phyloP scores from a whole-genome alignment of 1,140 invertebrate genomes.

The Schlechtendalia chinensis region DNA sequence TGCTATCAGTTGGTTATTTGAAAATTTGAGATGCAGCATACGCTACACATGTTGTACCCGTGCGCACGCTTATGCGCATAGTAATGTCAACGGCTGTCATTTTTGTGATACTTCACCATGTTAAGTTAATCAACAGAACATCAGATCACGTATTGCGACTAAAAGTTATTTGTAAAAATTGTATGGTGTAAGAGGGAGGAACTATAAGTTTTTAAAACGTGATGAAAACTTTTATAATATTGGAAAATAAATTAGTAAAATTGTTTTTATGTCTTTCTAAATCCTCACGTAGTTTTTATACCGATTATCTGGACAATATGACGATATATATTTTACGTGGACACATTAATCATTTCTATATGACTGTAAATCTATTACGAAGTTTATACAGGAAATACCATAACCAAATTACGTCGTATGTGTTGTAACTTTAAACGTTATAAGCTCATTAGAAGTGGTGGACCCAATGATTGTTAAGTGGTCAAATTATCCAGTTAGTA shows the following conservation, averaged over 20 bases:
- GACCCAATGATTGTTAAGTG: too few relatives aligned
- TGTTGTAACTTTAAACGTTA: background rate
- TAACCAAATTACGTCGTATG: background rate
- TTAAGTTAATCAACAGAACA: background rate
- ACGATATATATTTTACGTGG: background rate
- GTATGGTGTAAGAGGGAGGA: background rate
- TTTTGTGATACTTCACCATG: background rate
- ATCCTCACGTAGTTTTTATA: background rate
- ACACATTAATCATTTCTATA: background rate
- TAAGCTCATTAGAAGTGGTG: too few relatives aligned
- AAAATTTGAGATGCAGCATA: too few relatives aligned
- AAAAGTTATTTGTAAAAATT: conserved; percentile 9
- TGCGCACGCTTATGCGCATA: background rate
- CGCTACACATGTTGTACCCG: too few relatives aligned
- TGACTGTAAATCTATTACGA: background rate
- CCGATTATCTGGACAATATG: background rate
- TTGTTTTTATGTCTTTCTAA: conserved; percentile 4
- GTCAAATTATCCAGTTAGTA: too few relatives aligned
- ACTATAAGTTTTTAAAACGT: conserved; percentile 5
- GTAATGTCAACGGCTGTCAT: too few relatives aligned
- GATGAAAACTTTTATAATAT: conserved; percentile 42
- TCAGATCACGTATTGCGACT: background rate
- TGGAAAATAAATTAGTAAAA: conserved; percentile 7
- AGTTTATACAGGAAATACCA: background rate
- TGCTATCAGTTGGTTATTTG: too few relatives aligned